Evolutionary conservation across 2,113 vertebrate genomes (phyloP).

Genomic region (Ranitomeya variabilis): DNA sequence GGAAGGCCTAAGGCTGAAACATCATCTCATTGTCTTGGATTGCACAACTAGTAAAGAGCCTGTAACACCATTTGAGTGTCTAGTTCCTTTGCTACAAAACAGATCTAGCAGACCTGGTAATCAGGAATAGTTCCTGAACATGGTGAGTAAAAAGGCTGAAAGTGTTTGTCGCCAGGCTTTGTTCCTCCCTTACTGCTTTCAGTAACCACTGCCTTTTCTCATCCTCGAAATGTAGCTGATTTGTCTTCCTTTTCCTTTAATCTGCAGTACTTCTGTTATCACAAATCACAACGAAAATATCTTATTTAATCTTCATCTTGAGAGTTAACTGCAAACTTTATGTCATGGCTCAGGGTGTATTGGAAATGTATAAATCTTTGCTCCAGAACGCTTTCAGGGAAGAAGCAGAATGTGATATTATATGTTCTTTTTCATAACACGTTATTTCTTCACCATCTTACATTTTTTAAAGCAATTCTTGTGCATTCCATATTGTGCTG

Average conservation of each 20-base stretch:
- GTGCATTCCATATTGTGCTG: background rate
- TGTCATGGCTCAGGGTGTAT: slow-evolving; percentile 12
- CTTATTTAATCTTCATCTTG: slow-evolving; percentile 18
- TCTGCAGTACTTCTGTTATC: slow-evolving; percentile 20
- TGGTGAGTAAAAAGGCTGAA: background rate
- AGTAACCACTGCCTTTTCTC: background rate
- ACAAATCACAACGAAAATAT: slow-evolving; percentile 15
- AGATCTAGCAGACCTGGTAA: background rate
- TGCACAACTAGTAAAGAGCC: too few relatives aligned
- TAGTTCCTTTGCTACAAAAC: too few relatives aligned
- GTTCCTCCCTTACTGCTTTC: background rate
- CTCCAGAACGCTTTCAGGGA: background rate
- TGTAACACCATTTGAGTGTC: too few relatives aligned
- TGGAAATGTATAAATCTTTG: slow-evolving; percentile 10
- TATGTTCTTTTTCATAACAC: background rate
- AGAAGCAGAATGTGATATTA: background rate
- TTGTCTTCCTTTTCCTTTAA: background rate
- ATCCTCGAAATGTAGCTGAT: background rate
- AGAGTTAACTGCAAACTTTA: slow-evolving; percentile 12
- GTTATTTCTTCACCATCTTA: background rate
- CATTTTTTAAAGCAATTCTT: background rate
- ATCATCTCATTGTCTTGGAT: too few relatives aligned
- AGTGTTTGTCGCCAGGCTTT: background rate
- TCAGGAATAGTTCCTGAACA: background rate
- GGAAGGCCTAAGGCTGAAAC: too few relatives aligned